Base-by-base conservation (phyloP, 1,140 invertebrate genomes). In the Drosophila baimaii region DNA sequence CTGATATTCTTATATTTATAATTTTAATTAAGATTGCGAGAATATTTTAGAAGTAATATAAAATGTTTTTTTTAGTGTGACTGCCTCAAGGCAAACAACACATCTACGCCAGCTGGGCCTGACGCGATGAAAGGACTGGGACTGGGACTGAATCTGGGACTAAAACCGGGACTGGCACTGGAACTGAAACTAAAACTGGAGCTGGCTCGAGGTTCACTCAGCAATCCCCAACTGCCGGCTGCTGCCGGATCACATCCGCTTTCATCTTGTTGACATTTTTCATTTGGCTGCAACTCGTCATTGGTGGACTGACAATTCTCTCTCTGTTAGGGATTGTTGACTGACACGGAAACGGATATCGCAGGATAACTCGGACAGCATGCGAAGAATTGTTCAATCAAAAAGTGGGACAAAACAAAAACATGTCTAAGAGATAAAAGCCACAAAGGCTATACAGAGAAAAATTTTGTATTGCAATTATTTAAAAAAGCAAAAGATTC, bases 231-330 rank as follows among this genome's bases (percentile, higher is more conserved):
- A 35, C 13, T 21, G 25, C 39, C 10, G 17, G 12, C 52, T 55
- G 31, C 29, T 39, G 46, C 59, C 31, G 58, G 25, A 23, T 51
- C 59, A 33, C 66, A 70, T 71, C 31, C 41, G 19, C 65, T 55
- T 69, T 19, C 64, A 46, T 37, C 65, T 37, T 19, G 33, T 39
- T 71, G 68, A 57, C 64, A 70, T 44, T 66, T 68, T 68, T 66
- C 62, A 52, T 66, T 52, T 68, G 33, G 44, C 44, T 66, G 43
- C 31, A 65, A 43, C 43, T 37, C 43, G 12, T 66, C 64, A 47
- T 66, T 35, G 64, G 23, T 8, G 23, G 25, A 6, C 12, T 31
- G 65, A 29, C 43, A 68, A 65, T 31, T 21, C 33, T 33, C 33
- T 33, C 21, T 62, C 15, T 25, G 37, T 62, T 41, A 23, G 25